phyloP scores from a whole-genome alignment of 2,888 invertebrate species.

The Drosophila multiciliata region DNA sequence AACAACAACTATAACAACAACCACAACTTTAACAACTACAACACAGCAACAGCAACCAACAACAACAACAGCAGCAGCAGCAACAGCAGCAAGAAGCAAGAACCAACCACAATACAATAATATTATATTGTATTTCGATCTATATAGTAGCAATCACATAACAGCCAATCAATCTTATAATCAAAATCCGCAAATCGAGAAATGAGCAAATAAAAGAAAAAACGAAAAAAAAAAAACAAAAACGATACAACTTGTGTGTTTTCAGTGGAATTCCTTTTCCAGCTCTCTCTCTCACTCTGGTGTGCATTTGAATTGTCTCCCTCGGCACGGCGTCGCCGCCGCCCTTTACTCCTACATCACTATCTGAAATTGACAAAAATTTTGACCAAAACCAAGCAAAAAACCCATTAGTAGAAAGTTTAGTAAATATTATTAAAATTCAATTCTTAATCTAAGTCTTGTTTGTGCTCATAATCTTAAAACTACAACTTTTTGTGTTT shows the following conservation, averaged over 20 bases:
- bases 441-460: conserved; percentile 37
- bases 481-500: conserved; percentile 53
- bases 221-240: conserved; percentile 62
- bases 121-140: conserved; percentile 58
- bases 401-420: conserved; percentile 17
- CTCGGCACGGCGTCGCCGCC: conserved; percentile 56
- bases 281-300: conserved; percentile 61
- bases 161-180: conserved; percentile 71
- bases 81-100: conserved; percentile 32
- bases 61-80: conserved; percentile 16
- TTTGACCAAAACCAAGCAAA: conserved; percentile 68
- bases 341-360: not conserved
- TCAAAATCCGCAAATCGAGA: conserved; percentile 70
- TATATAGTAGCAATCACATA: conserved; percentile 60
- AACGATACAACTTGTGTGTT: conserved; percentile 67
- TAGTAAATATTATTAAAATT: conserved; percentile 26
- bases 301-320: conserved; percentile 78
- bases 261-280: conserved; percentile 71
- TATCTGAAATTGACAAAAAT: conserved; percentile 44
- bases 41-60: conserved; percentile 18
- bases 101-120: conserved; percentile 32
- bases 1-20: conserved; percentile 13
- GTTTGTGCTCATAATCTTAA: conserved; percentile 44
- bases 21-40: too few relatives aligned
- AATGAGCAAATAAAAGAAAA: conserved; percentile 82